These are phyloP conservation scores for Pelodytes ibericus DNA, from an alignment of 2,797 vertebrate species.

Conservation along the genomic window DNA sequence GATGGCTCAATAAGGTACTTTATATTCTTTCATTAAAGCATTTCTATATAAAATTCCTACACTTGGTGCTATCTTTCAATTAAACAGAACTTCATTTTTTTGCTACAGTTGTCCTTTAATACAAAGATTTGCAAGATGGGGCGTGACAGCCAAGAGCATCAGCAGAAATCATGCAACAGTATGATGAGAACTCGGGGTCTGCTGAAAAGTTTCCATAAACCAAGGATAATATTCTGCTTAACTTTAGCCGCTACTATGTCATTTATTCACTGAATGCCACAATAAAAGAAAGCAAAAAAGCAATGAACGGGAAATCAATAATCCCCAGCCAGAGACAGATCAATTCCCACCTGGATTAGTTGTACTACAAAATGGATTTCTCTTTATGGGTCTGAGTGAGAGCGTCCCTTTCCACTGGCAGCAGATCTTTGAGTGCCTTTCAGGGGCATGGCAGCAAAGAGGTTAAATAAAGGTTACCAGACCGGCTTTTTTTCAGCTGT, in stretches of 20 bases:
- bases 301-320: slow-evolving; percentile 34
- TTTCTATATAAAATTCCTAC: too few relatives aligned
- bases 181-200: too few relatives aligned
- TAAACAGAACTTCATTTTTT: too few relatives aligned
- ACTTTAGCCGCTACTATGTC: slow-evolving; percentile 10
- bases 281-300: slow-evolving; percentile 26
- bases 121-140: too few relatives aligned
- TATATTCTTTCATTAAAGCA: too few relatives aligned
- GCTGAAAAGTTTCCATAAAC: slow-evolving; percentile 6
- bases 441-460: background rate
- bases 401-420: slow-evolving; percentile 14
- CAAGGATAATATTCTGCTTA: background rate
- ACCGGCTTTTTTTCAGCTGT: background rate
- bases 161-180: too few relatives aligned
- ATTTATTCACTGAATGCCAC: slow-evolving; percentile 16
- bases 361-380: slow-evolving; percentile 45
- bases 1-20: too few relatives aligned
- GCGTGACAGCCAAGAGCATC: too few relatives aligned
- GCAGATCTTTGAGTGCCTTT: background rate
- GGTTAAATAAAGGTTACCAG: slow-evolving; percentile 8
- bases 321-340: slow-evolving; percentile 41
- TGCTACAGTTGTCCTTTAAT: too few relatives aligned
- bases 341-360: slow-evolving; percentile 45
- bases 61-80: too few relatives aligned
- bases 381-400: slow-evolving; percentile 37